Conservation (phyloP, 2,797 vertebrate genomes). For the Megaceryle alcyon region DNA sequence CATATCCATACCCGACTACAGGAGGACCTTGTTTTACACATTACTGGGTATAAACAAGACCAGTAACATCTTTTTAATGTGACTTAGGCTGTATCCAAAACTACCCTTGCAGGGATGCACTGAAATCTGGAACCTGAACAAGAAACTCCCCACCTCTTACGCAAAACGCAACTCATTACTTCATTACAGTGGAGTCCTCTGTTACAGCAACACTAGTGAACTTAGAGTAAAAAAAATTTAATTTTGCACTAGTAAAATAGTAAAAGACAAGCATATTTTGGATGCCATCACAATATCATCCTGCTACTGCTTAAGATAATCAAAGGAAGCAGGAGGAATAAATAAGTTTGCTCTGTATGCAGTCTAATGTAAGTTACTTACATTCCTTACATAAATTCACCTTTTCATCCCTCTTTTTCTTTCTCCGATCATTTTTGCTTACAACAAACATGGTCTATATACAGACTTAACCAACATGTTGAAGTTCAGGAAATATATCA, state of each 20-base stretch:
- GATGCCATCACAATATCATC: not conserved
- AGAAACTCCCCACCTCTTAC: not conserved
- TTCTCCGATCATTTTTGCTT: not conserved
- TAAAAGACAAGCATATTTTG: not conserved
- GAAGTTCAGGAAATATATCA: not conserved
- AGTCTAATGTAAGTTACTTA: not conserved
- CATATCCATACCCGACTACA: not conserved
- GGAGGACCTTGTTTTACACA: not conserved
- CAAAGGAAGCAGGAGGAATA: not conserved
- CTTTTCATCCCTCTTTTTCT: not conserved
- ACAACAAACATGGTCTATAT: rapidly evolving
- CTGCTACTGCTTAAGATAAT: not conserved
- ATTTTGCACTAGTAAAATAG: not conserved
- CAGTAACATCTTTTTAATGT: not conserved
- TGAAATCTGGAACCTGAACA: not conserved
- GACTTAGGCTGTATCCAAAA: not conserved
- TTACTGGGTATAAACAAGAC: not conserved
- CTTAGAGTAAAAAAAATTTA: not conserved
- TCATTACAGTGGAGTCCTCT: not conserved
- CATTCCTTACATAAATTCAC: not conserved
- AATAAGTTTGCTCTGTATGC: not conserved
- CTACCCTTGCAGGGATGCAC: not conserved
- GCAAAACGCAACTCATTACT: not conserved
- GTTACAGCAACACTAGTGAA: not conserved
- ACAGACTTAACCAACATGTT: not conserved